Conservation (phyloP, 2,797 vertebrate species). For the Catostomus latipinnis region DNA sequence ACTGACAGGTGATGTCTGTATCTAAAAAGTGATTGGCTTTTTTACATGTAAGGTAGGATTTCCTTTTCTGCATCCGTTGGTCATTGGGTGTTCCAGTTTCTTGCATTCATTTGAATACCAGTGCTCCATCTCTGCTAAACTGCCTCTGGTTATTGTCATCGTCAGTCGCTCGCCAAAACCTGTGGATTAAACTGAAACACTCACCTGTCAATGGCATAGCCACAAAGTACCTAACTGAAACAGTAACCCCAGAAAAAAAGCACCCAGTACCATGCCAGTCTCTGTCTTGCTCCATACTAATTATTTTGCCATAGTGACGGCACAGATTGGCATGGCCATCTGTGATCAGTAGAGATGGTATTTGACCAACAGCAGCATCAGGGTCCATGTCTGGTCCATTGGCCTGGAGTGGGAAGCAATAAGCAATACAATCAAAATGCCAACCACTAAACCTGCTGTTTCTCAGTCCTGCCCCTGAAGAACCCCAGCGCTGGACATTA, state of each 20-base stretch:
- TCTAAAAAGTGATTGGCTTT: too few species aligned
- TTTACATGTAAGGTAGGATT: too few species aligned
- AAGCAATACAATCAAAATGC: not conserved
- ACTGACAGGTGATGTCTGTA: too few species aligned
- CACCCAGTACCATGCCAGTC: constrained; percentile 84
- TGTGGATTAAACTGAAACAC: not conserved
- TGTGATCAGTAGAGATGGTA: constrained; percentile 88
- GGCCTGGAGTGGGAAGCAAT: constrained; percentile 53
- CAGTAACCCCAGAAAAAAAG: constrained; percentile 95
- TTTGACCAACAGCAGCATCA: constrained; percentile 83
- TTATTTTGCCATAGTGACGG: constrained; percentile 77
- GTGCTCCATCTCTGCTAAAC: too few species aligned
- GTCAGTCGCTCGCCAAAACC: too few species aligned
- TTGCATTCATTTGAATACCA: too few species aligned
- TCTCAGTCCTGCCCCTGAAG: too few species aligned
- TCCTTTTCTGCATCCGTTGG: too few species aligned
- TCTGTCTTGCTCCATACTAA: constrained; percentile 91
- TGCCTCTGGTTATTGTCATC: too few species aligned
- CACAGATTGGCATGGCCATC: constrained; percentile 85
- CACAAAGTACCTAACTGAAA: constrained; percentile 88
- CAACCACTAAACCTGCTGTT: not conserved
- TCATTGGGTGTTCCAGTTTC: too few species aligned
- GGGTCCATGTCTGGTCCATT: constrained; percentile 77
- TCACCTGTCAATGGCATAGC: constrained; percentile 85
- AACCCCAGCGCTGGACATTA: too few species aligned